These are phyloP conservation scores for Rhynchomys soricoides DNA, from an alignment of 2,113 vertebrate species.

Conservation along the genomic window DNA sequence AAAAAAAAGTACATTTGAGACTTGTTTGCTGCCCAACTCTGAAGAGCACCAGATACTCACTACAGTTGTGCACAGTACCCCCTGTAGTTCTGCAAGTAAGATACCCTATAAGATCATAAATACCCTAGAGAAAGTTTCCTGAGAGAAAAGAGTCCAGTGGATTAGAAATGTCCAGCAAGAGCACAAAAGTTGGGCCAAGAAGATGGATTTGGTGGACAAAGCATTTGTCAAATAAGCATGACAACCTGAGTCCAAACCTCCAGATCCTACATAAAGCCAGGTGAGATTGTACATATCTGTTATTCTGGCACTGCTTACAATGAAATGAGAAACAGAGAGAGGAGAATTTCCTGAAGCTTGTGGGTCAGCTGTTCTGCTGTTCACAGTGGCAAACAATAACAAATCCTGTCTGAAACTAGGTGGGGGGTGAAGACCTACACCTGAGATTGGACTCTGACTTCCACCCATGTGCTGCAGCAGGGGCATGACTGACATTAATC, in stretches of 20 bases:
- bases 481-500: neutral
- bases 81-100: neutral
- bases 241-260: neutral
- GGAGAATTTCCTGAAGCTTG: too few species aligned
- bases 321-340: too few species aligned
- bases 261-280: neutral
- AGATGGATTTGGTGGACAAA: neutral
- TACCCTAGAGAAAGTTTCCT: neutral
- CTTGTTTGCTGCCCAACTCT: neutral
- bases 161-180: neutral
- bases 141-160: constrained; percentile 1
- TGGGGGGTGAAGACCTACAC: too few species aligned
- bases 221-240: too few species aligned
- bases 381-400: too few species aligned
- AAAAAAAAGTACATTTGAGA: neutral
- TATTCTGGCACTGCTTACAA: neutral
- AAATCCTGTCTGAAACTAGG: neutral
- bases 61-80: neutral
- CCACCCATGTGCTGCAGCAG: neutral
- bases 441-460: neutral
- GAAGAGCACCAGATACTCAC: too few species aligned
- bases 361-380: neutral
- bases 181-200: neutral
- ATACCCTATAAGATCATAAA: neutral
- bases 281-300: neutral